Evolutionary conservation across 2,797 vertebrate species (phyloP).

Genomic region (Enteromius fasciolatus): DNA sequence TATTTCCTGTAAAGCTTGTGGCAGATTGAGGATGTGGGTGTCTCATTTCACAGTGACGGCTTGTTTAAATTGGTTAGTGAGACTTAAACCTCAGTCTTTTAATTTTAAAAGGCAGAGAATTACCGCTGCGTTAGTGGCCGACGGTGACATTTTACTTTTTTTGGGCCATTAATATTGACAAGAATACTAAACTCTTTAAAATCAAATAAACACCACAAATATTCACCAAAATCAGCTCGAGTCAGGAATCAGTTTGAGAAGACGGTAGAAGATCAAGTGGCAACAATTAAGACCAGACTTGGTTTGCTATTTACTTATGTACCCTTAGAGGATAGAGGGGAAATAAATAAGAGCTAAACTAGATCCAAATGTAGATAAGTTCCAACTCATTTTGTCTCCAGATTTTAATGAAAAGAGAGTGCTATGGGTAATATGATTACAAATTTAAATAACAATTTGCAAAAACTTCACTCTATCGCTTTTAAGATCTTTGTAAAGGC

Average conservation of each 20-base stretch:
- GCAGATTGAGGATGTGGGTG: slow-evolving; percentile 45
- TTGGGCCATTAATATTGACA: slow-evolving; percentile 31
- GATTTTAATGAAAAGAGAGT: not conserved
- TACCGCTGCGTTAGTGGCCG: slow-evolving; percentile 26
- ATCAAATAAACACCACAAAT: slow-evolving; percentile 19
- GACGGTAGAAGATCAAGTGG: not conserved
- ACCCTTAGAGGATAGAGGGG: not conserved
- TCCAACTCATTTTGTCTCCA: not conserved
- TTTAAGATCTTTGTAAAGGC: not conserved
- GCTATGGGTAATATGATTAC: not conserved
- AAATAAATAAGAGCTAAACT: slow-evolving; percentile 7
- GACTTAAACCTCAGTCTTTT: slow-evolving; percentile 17
- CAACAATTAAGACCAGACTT: slow-evolving; percentile 29
- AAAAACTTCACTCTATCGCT: not conserved
- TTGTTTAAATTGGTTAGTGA: slow-evolving; percentile 32
- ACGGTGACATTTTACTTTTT: slow-evolving; percentile 36
- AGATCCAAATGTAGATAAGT: slow-evolving; percentile 21
- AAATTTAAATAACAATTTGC: not conserved
- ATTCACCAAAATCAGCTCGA: not conserved
- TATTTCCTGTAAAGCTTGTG: slow-evolving; percentile 49
- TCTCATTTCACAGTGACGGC: slow-evolving; percentile 9
- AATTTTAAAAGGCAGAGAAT: slow-evolving; percentile 18
- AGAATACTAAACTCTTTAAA: slow-evolving; percentile 6
- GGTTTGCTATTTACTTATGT: slow-evolving; percentile 10
- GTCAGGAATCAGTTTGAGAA: not conserved